phyloP scores from a whole-genome alignment of 2,888 invertebrate genomes.

The Eupithecia exiguata region DNA sequence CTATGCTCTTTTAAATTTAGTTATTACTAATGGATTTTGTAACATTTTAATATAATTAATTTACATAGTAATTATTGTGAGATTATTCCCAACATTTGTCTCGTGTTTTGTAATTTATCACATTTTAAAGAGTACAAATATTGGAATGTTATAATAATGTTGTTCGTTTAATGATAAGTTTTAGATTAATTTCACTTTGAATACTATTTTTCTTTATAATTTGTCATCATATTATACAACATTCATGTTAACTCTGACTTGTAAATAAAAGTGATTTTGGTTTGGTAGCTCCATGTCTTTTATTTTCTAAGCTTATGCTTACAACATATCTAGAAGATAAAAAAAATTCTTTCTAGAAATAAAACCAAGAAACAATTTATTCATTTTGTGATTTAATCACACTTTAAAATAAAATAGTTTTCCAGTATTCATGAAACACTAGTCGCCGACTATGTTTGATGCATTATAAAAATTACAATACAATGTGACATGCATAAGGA shows the following conservation, averaged over 20 bases:
- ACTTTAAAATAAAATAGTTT: slow-evolving; percentile 65
- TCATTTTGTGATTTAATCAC: slow-evolving; percentile 80
- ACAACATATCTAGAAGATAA: not conserved
- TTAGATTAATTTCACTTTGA: slow-evolving; percentile 80
- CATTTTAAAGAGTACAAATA: slow-evolving; percentile 83
- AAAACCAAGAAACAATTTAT: slow-evolving; percentile 51
- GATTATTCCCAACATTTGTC: slow-evolving; percentile 71
- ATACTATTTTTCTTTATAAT: slow-evolving; percentile 76
- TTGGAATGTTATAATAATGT: slow-evolving; percentile 83
- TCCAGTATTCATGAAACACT: slow-evolving; percentile 52
- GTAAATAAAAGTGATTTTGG: slow-evolving; percentile 84
- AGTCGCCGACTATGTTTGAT: slow-evolving; percentile 43
- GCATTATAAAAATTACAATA: slow-evolving; percentile 50
- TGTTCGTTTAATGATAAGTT: slow-evolving; percentile 80
- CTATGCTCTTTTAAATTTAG: slow-evolving; percentile 77
- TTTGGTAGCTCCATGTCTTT: slow-evolving; percentile 64
- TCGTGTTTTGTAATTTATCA: slow-evolving; percentile 82
- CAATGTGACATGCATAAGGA: slow-evolving; percentile 28
- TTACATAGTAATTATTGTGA: slow-evolving; percentile 81
- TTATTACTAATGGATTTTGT: slow-evolving; percentile 79
- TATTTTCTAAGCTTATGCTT: slow-evolving; percentile 6
- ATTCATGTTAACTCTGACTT: slow-evolving; percentile 72
- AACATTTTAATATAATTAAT: slow-evolving; percentile 81
- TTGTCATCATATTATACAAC: slow-evolving; percentile 79
- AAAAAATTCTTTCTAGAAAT: slow-evolving; percentile 40